Evolutionary conservation across 2,888 invertebrate genomes (phyloP).

Genomic region (Cosmopolites sordidus): DNA sequence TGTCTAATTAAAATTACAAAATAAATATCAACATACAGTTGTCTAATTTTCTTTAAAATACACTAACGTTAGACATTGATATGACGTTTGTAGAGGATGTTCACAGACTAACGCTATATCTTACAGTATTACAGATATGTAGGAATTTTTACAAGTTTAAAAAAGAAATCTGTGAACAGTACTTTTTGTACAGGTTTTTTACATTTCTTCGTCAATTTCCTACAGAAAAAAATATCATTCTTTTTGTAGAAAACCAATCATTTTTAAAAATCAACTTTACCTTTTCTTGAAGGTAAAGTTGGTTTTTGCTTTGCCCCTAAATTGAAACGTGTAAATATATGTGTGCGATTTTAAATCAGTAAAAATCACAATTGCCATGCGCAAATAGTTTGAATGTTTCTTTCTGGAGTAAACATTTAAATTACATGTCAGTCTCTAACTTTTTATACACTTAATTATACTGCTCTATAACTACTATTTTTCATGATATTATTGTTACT

Average conservation of each 20-base stretch:
- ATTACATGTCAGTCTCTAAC: slow-evolving; percentile 23
- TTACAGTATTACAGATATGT: slow-evolving; percentile 33
- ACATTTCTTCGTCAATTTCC: background rate
- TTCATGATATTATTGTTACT: slow-evolving; percentile 24
- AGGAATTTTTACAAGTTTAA: slow-evolving; percentile 38
- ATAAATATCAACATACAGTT: background rate
- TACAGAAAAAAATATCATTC: background rate
- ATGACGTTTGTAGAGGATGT: slow-evolving; percentile 34
- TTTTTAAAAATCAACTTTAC: background rate
- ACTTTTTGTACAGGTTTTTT: slow-evolving; percentile 23
- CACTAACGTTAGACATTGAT: slow-evolving; percentile 36
- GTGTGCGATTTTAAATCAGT: slow-evolving; percentile 8
- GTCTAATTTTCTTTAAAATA: background rate
- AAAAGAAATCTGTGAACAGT: slow-evolving; percentile 27
- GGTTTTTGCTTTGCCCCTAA: slow-evolving; percentile 24
- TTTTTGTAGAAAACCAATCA: background rate
- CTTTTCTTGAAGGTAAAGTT: background rate
- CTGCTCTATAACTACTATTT: slow-evolving; percentile 23
- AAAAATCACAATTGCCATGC: background rate
- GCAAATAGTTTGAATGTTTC: background rate
- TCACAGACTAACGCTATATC: slow-evolving; percentile 33
- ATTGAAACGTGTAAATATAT: slow-evolving; percentile 37
- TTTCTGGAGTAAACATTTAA: background rate
- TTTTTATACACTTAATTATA: slow-evolving; percentile 19
- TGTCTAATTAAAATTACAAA: background rate